These are phyloP conservation scores for Paedocypris sp. DNA, from an alignment of 2,113 vertebrate species.

Conservation along the genomic window DNA sequence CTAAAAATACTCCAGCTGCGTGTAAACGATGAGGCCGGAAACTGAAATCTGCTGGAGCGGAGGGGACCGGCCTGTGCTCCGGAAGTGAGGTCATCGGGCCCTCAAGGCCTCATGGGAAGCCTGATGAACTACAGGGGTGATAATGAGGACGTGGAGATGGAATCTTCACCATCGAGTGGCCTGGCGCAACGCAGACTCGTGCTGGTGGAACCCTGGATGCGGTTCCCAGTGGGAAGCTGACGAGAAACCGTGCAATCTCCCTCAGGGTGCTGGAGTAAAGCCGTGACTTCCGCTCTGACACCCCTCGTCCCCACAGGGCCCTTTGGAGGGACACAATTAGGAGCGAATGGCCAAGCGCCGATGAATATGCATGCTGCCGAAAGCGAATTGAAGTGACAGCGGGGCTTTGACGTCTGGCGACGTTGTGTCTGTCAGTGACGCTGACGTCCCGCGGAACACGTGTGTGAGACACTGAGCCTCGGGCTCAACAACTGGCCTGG, in stretches of 20 bases:
- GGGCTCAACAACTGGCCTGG: too few relatives aligned
- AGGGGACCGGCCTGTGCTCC: too few relatives aligned
- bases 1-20: too few relatives aligned
- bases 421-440: constrained; percentile 57
- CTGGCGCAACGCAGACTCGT: neutral
- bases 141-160: too few relatives aligned
- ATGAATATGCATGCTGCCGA: constrained; percentile 62
- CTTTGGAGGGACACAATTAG: constrained; percentile 50
- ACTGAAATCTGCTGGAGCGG: too few relatives aligned
- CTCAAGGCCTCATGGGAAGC: too few relatives aligned
- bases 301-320: constrained; percentile 42
- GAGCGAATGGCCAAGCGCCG: constrained; percentile 49
- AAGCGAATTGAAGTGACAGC: constrained; percentile 48
- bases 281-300: constrained; percentile 53
- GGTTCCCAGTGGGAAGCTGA: too few relatives aligned
- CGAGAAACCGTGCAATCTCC: constrained; percentile 48
- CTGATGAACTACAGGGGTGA: too few relatives aligned
- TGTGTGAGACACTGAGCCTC: constrained; percentile 34
- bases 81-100: too few relatives aligned
- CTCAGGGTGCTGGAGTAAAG: constrained; percentile 57
- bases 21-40: too few relatives aligned
- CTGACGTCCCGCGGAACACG: constrained; percentile 43
- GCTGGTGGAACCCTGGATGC: too few relatives aligned
- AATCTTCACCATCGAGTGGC: too few relatives aligned
- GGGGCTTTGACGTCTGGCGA: constrained; percentile 51